Evolutionary conservation across 2,797 vertebrate genomes (phyloP).

Genomic region (Anguilla pacifica): DNA sequence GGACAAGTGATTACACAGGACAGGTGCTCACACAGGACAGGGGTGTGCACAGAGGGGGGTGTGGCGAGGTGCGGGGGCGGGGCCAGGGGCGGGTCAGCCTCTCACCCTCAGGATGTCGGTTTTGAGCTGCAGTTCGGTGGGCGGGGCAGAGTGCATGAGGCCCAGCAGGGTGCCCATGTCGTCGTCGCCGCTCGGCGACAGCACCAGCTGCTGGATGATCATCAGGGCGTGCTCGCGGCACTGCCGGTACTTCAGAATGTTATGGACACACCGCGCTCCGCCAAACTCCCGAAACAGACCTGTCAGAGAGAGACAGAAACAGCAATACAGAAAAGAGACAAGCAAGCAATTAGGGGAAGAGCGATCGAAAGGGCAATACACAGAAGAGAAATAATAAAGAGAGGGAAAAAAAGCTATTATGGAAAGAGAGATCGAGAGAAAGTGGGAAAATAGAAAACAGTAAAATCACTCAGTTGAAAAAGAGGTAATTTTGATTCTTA

Average conservation of each 20-base stretch:
- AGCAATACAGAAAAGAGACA: too few species aligned
- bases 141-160: constrained; percentile 94
- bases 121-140: constrained; percentile 91
- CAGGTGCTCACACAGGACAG: background rate
- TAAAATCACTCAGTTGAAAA: too few species aligned
- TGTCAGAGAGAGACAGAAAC: constrained; percentile 45
- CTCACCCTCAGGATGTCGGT: constrained; percentile 91
- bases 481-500: background rate
- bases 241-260: constrained; percentile 95
- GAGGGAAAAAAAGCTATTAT: background rate
- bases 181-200: constrained; percentile 93
- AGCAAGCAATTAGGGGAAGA: background rate
- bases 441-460: background rate
- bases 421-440: background rate
- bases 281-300: constrained; percentile 96
- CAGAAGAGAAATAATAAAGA: background rate
- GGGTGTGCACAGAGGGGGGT: background rate
- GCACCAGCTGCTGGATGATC: constrained; percentile 95
- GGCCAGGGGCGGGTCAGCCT: background rate
- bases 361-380: background rate
- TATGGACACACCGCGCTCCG: constrained; percentile 93
- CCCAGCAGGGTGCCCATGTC: constrained; percentile 98
- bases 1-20: background rate
- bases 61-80: too few species aligned
- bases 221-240: constrained; percentile 93